Evolutionary conservation across 1,140 invertebrate species (phyloP), one percentile per base, ranked within the genome.

Genomic region (Thalassaphorura encarpata): DNA sequence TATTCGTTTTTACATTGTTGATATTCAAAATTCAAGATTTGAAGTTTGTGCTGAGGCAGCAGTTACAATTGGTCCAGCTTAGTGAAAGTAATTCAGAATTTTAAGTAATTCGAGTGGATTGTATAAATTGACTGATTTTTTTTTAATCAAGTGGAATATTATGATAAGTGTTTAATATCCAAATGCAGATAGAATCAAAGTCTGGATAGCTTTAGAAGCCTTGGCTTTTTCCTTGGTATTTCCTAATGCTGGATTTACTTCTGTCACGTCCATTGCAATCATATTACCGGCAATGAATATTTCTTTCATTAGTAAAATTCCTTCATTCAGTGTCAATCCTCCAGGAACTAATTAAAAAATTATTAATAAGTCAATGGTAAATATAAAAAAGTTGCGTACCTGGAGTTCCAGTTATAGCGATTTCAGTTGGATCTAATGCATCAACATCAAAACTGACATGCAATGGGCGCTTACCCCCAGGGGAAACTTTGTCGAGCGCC

Each of bases 391-490:
- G n/a, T n/a, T n/a, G n/a, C n/a, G n/a, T n/a, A n/a, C n/a, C n/a
- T 63, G 83, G 75, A 2, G 85, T 92, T 46, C 91, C 90, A 5
- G 92, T 96, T 61, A 85, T 85, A 2, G 89, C 87, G n/a, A 57
- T 26, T 71, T 89, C 81, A 6, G 82, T 66, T 16, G 84, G 80
- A 72, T 95, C 91, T 59, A 96, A 69, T 0, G 84, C 79, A 71
- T 96, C 91, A 42, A 96, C 89, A 70, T 96, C 91, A 70, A 91
- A 94, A 72, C 89, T 93, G 2, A 95, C 79, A 68, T 97, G 91
- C 31, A 92, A 73, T 2, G 85, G 83, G 60, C 80, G 80, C 2
- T 77, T 76, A 40, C 76, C 76, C n/a, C n/a, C n/a, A n/a, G n/a
- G n/a, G n/a, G n/a, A n/a, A 55, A 89, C 76, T 60, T 73, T 75